Evolutionary conservation across 2,888 invertebrate species (phyloP).

Genomic region (Plebejus melissa): DNA sequence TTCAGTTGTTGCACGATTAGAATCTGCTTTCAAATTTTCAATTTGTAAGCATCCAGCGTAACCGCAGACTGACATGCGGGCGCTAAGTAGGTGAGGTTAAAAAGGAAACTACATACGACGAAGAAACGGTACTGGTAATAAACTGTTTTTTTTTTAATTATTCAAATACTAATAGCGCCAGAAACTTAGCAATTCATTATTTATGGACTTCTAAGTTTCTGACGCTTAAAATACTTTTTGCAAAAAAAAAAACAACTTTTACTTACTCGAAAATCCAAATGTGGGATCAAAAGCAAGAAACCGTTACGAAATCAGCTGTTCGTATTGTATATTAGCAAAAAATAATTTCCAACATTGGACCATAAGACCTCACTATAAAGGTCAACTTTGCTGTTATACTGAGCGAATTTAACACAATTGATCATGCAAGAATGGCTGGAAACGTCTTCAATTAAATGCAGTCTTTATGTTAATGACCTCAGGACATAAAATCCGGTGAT

Average conservation of each 20-base stretch:
- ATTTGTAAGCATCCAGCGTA: slow-evolving; percentile 56
- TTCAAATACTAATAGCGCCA: not conserved
- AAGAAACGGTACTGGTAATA: slow-evolving; percentile 32
- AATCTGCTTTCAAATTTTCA: slow-evolving; percentile 35
- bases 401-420: slow-evolving; percentile 30
- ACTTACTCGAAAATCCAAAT: not conserved
- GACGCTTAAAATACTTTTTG: not conserved
- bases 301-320: slow-evolving; percentile 75
- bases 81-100: slow-evolving; percentile 40
- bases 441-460: slow-evolving; percentile 34
- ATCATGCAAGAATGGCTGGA: slow-evolving; percentile 33
- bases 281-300: slow-evolving; percentile 40
- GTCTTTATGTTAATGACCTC: slow-evolving; percentile 31
- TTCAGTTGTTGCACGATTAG: slow-evolving; percentile 20
- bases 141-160: slow-evolving; percentile 13
- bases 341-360: slow-evolving; percentile 29
- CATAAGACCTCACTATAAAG: slow-evolving; percentile 30
- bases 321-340: slow-evolving; percentile 49
- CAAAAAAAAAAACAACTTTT: not conserved
- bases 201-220: not conserved
- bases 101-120: slow-evolving; percentile 32
- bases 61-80: slow-evolving; percentile 54
- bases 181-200: not conserved
- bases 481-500: slow-evolving; percentile 36
- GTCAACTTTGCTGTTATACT: slow-evolving; percentile 26